Conservation (phyloP, 2,113 vertebrate genomes). For the Oxygymnocypris stewartii region DNA sequence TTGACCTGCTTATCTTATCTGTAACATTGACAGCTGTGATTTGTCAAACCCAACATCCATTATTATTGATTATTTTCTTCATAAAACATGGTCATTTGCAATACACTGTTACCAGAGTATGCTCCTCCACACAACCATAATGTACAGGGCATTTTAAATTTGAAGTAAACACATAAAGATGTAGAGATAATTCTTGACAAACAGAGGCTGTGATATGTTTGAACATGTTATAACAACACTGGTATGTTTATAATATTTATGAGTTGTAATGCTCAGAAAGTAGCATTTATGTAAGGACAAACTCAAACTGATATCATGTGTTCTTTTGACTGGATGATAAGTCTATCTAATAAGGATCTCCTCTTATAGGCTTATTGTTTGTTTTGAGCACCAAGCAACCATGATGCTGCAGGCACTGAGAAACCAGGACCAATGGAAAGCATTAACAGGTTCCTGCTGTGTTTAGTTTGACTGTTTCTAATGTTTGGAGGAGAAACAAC, state of each 20-base stretch:
- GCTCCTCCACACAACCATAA: background rate
- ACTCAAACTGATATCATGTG: no score
- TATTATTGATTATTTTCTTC: background rate
- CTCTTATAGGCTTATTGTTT: conserved; percentile 2
- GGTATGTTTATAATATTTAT: conserved; percentile 21
- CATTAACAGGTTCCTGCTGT: background rate
- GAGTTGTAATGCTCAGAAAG: conserved; percentile 2
- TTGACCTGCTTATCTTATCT: conserved; percentile 21
- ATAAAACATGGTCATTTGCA: background rate
- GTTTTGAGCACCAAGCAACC: conserved; percentile 34
- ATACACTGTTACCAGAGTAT: background rate
- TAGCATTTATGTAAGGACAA: conserved; percentile 6
- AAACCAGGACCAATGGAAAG: background rate
- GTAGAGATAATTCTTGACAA: conserved; percentile 16
- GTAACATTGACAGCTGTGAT: background rate
- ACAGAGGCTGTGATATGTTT: background rate
- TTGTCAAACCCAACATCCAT: background rate
- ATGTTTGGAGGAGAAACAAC: background rate
- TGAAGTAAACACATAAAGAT: conserved; percentile 12
- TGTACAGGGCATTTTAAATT: background rate
- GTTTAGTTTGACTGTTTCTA: background rate
- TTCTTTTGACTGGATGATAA: conserved; percentile 24
- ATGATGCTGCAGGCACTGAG: conserved; percentile 1
- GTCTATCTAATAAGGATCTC: conserved; percentile 2
- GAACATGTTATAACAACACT: conserved; percentile 15